phyloP scores from a whole-genome alignment of 2,888 invertebrate species.

The Himalopsyche japonica region DNA sequence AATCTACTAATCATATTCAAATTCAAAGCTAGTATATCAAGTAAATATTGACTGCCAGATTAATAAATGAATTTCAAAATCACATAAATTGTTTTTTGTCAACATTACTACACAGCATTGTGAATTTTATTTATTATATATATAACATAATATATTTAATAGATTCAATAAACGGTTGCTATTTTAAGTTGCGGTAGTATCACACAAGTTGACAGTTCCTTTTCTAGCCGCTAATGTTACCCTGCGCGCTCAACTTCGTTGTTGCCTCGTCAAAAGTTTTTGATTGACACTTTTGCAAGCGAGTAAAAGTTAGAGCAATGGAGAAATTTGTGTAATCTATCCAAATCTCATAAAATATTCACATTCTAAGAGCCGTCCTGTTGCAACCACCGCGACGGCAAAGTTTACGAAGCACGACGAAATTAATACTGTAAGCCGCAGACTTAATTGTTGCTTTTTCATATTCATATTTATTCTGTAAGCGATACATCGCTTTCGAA shows the following conservation, averaged over 20 bases:
- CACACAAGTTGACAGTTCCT: not conserved
- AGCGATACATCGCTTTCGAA: not conserved
- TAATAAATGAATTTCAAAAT: no score
- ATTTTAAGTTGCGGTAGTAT: no score
- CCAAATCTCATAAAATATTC: not conserved
- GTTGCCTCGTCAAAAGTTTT: not conserved
- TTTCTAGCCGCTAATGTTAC: not conserved
- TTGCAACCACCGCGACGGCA: not conserved
- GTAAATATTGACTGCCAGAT: no score
- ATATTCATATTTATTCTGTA: not conserved
- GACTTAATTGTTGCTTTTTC: not conserved
- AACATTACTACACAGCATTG: no score
- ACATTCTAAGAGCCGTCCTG: not conserved
- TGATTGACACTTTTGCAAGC: constrained; percentile 1
- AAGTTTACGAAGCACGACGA: not conserved
- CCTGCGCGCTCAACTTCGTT: not conserved
- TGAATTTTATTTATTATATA: no score
- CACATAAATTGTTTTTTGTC: no score
- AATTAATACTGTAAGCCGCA: not conserved
- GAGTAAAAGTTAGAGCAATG: not conserved
- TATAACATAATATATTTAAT: no score
- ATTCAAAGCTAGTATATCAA: no score
- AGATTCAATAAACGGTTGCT: no score
- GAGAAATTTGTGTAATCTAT: not conserved
- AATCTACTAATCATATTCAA: no score